Percentiles rank a stretch among this genome's conserved stretches.
Evolutionary conservation across 2,888 invertebrate species (phyloP).

Genomic region (Thecocarcelia acutangulata): DNA sequence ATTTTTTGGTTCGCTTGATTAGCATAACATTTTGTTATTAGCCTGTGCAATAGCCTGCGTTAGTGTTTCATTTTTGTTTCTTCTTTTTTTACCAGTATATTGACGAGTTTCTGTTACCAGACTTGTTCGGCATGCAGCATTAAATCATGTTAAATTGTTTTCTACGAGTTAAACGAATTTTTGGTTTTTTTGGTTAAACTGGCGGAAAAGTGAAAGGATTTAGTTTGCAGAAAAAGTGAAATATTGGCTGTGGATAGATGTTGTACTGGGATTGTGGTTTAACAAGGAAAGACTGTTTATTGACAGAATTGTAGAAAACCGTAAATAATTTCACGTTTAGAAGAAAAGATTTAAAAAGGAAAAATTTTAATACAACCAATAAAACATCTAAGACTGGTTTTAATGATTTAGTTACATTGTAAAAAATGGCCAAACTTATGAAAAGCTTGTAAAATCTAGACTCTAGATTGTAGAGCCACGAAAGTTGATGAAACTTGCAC

Average conservation of each 20-base stretch:
- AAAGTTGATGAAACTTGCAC: no score
- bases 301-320: not conserved
- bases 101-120: slow-evolving; percentile 1
- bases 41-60: slow-evolving; percentile 39
- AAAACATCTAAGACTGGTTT: no score
- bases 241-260: slow-evolving; percentile 7
- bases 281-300: not conserved
- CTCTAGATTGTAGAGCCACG: no score
- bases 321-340: not conserved
- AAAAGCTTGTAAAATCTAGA: no score
- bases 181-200: slow-evolving; percentile 27
- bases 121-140: slow-evolving; percentile 18
- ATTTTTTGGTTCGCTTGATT: slow-evolving; percentile 55
- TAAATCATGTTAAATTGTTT: slow-evolving; percentile 56
- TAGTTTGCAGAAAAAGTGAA: not conserved
- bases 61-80: not conserved
- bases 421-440: no score
- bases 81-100: no score
- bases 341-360: slow-evolving; percentile 70
- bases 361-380: slow-evolving; percentile 75
- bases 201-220: slow-evolving; percentile 43
- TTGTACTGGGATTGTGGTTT: slow-evolving; percentile 4
- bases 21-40: slow-evolving; percentile 61
- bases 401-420: no score
- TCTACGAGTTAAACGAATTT: slow-evolving; percentile 54